phyloP scores from a whole-genome alignment of 2,888 invertebrate genomes.

The Lithophane socia region DNA sequence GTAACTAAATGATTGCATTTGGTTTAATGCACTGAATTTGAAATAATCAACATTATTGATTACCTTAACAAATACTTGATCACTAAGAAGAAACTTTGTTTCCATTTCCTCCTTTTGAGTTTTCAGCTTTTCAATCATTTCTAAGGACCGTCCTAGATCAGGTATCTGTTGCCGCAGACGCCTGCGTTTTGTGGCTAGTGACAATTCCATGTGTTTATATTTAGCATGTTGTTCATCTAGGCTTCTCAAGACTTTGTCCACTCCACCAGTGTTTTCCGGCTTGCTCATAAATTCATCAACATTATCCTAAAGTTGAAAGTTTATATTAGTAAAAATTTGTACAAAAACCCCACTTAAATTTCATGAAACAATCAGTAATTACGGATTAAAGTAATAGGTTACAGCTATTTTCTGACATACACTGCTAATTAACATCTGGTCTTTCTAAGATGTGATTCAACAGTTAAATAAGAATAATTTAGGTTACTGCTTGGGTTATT shows the following conservation, averaged over 20 bases:
- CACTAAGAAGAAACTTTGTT: constrained; percentile 97
- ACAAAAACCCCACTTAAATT: no score
- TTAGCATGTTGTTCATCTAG: constrained; percentile 98
- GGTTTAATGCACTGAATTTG: not conserved
- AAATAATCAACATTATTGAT: constrained; percentile 8
- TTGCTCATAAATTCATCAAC: constrained; percentile 97
- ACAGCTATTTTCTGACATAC: constrained; percentile 1
- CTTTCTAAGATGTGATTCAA: not conserved
- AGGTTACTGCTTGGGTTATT: no score
- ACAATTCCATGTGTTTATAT: constrained; percentile 99
- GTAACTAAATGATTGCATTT: not conserved
- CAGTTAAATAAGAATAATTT: not conserved
- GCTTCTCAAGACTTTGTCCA: constrained; percentile 95
- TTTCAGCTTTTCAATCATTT: constrained; percentile 97
- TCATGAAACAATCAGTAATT: not conserved
- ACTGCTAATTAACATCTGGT: not conserved
- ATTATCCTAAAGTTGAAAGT: constrained; percentile 93
- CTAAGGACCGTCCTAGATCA: constrained; percentile 97
- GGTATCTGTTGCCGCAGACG: constrained; percentile 97
- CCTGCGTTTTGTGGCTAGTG: constrained; percentile 95
- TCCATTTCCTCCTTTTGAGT: constrained; percentile 95
- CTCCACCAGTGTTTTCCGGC: constrained; percentile 95
- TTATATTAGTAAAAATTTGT: not conserved
- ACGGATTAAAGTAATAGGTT: not conserved
- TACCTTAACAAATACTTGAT: constrained; percentile 95